Base-by-base conservation (phyloP, 2,888 invertebrate genomes). In the Melanophora roralis region DNA sequence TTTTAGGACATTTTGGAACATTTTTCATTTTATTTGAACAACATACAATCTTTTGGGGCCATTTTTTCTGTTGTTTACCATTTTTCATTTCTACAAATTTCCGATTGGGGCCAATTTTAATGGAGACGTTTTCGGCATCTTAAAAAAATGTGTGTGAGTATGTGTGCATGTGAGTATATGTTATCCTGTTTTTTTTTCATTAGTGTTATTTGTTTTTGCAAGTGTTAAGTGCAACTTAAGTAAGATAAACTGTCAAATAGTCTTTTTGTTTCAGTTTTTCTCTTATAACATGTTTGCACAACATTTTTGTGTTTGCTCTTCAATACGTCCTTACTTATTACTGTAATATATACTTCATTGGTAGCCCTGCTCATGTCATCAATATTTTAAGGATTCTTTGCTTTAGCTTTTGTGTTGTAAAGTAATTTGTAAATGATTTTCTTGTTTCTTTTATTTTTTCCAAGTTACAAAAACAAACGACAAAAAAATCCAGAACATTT, bases 381-480 rank as follows among this genome's bases (percentile, higher is more conserved):
- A 80, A 80, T 80, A 75, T 80, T 76, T 60, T 68, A 64, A 64
- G 76, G 72, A 72, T 72, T 80, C 75, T 34, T 47, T 68, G 51
- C 34, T 76, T 75, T 72, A 67, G 59, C 36, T 60, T 72, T 62
- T 62, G 32, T 75, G 80, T 72, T 49, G 75, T 72, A 76, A 72
- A 80, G 75, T 67, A 76, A 76, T 76, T 80, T 80, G 80, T 80
- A 76, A 80, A 72, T 76, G 72, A 57, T 64, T 72, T 32, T 69
- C 14, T 55, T 1, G 19, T 53, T 55, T 32, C 62, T 16, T 38
- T 45, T 19, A 34, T 43, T 51, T 51, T 38, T 34, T 64, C 36
- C 40, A n/a, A n/a, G 8, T 45, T n/a, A n/a, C 12, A 45, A 64
- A 12, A 49, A 6, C 47, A 1, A 51, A 21, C 38, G 38, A 11